Base-by-base conservation (phyloP, 2,888 invertebrate genomes). In the Stramonita haemastoma region DNA sequence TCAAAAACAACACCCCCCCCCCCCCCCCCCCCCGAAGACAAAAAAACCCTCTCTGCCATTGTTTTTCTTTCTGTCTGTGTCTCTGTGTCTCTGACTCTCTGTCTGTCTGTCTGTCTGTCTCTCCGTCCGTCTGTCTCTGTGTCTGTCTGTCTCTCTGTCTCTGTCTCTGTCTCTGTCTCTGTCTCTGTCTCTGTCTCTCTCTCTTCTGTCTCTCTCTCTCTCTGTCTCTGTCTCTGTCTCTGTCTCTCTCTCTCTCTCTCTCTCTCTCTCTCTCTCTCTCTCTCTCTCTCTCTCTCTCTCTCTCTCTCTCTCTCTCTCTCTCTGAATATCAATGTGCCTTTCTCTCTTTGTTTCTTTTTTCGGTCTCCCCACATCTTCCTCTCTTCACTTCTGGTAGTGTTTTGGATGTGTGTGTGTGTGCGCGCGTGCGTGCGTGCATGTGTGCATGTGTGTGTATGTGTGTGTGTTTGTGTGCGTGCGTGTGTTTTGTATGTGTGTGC, bases 371-470 rank as follows among this genome's bases (percentile, higher is more conserved):
- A 6, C 22, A 22, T 79, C 32, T 34, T 15, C 34, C 17, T 34
- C 17, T 32, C 15, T 34, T 2, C 4, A 34, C 29, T 13, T 66
- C 19, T 73, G 22, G 70, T 22, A 70, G 70, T 22, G 15, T 22
- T 22, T 22, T 11, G 60, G 8, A 32, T 29, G 77, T 29, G 77
- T 29, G 77, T 29, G 77, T 29, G 77, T 29, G 77, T 29, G 77
- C 4, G 77, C 4, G 77, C 4, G 77, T 32, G 77, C 4, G 79
- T 77, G 79, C 5, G 79, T 79, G 79, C 32, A 32, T 79, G 79
- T 79, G 79, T 79, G 79, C 32, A 32, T 79, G 29, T 77, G 77
- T 77, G 77, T 77, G 77, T 77, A 32, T 77, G 77, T 77, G 77
- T 77, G 77, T 77, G 77, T 77, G 77, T 77, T 29, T 77, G 77